These are phyloP conservation scores for Danaus melanippus DNA, from an alignment of 1,140 invertebrate genomes.

Conservation along the genomic window DNA sequence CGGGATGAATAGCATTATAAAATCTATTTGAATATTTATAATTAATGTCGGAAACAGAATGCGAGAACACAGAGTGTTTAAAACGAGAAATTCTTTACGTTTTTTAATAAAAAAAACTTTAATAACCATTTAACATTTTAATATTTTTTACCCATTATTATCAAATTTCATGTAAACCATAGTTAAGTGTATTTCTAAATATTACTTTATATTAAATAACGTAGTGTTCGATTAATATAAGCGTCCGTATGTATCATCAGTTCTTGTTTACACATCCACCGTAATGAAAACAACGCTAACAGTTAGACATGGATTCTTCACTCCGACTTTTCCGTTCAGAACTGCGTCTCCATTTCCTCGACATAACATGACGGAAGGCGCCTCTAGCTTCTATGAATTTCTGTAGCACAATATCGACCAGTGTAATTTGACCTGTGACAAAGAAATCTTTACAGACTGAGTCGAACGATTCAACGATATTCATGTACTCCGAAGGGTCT, in stretches of 20 bases:
- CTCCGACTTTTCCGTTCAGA: slow-evolving; percentile 35
- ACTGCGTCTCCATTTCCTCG: slow-evolving; percentile 42
- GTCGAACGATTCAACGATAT: slow-evolving; percentile 13
- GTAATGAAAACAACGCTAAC: slow-evolving; percentile 32
- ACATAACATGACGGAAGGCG: slow-evolving; percentile 38
- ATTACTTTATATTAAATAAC: background rate
- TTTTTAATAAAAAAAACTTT: background rate
- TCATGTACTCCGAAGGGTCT: slow-evolving; percentile 21
- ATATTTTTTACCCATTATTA: too few species aligned
- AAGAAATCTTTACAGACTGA: slow-evolving; percentile 9
- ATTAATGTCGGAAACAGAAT: too few species aligned
- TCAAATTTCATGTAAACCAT: too few species aligned
- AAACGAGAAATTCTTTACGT: background rate
- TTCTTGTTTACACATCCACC: slow-evolving; percentile 29
- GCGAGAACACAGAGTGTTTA: too few species aligned
- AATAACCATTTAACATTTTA: too few species aligned
- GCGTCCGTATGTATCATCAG: slow-evolving; percentile 13
- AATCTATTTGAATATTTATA: too few species aligned
- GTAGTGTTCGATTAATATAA: background rate
- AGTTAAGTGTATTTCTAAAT: background rate
- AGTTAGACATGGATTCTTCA: slow-evolving; percentile 29
- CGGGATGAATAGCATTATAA: too few species aligned
- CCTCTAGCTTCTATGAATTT: slow-evolving; percentile 44
- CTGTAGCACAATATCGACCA: slow-evolving; percentile 24
- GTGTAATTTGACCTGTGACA: slow-evolving; percentile 25